Conservation (phyloP, 2,888 invertebrate species). For the Xanthorhoe spadicearia region DNA sequence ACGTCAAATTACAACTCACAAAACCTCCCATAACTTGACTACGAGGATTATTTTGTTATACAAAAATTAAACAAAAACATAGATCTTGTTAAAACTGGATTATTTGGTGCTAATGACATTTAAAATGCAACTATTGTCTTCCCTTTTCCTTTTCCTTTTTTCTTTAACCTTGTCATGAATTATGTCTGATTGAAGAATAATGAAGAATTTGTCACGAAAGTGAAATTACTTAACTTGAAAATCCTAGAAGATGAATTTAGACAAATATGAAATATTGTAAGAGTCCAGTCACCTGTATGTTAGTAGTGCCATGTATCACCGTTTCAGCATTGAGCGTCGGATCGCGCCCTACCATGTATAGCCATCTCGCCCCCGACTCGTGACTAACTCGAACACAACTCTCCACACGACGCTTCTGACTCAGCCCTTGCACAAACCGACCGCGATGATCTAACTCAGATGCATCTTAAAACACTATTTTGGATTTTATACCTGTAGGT, state of each 20-base stretch:
- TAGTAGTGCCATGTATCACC: neutral
- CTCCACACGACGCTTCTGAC: constrained; percentile 31
- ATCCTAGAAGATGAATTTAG: no score
- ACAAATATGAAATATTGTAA: neutral
- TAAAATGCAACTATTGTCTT: no score
- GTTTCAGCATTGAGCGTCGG: constrained; percentile 23
- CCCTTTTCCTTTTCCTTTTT: no score
- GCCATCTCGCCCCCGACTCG: constrained; percentile 40
- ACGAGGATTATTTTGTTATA: neutral
- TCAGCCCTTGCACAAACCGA: constrained; percentile 46
- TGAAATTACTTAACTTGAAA: no score
- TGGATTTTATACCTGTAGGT: constrained; percentile 1
- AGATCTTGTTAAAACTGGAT: neutral
- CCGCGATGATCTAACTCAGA: constrained; percentile 51
- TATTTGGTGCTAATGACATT: neutral
- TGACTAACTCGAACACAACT: constrained; percentile 47
- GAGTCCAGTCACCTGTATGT: neutral
- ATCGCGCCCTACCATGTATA: constrained; percentile 45
- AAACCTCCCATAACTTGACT: neutral
- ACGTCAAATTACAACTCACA: neutral
- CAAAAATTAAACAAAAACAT: neutral
- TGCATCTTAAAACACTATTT: constrained; percentile 20
- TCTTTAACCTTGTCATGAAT: no score
- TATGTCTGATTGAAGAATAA: no score
- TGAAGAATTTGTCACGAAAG: no score